These are phyloP conservation scores for Petrocephalus sullivani DNA, from an alignment of 2,797 vertebrate genomes.

Conservation along the genomic window DNA sequence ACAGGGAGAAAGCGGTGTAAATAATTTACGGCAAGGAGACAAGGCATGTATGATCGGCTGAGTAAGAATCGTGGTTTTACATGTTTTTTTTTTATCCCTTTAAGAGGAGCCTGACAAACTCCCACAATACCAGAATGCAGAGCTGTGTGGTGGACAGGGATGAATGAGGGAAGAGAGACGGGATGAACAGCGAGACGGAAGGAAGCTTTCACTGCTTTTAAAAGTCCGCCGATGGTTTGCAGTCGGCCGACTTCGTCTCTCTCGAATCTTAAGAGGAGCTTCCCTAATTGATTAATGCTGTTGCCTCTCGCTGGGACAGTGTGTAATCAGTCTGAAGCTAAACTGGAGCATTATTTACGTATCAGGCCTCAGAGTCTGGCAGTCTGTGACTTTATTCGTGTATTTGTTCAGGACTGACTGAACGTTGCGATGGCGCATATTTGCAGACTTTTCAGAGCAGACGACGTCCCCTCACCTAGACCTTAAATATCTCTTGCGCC, in stretches of 20 bases:
- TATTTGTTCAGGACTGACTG: not conserved
- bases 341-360: slow-evolving; percentile 53
- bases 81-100: not conserved
- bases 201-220: slow-evolving; percentile 61
- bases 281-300: slow-evolving; percentile 69
- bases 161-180: slow-evolving; percentile 36
- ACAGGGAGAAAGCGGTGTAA: not conserved
- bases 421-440: not conserved
- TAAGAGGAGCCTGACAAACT: not conserved
- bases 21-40: not conserved
- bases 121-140: slow-evolving; percentile 24
- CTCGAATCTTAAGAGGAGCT: slow-evolving; percentile 60
- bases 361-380: slow-evolving; percentile 48
- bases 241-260: slow-evolving; percentile 58
- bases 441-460: not conserved
- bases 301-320: slow-evolving; percentile 53
- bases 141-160: slow-evolving; percentile 42
- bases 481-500: not conserved
- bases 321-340: slow-evolving; percentile 48
- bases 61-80: not conserved
- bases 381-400: not conserved
- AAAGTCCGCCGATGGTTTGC: slow-evolving; percentile 63
- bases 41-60: not conserved
- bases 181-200: slow-evolving; percentile 48
- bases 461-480: slow-evolving; percentile 19